Base-by-base conservation (phyloP, 1,140 invertebrate genomes). In the Papilio xuthus region DNA sequence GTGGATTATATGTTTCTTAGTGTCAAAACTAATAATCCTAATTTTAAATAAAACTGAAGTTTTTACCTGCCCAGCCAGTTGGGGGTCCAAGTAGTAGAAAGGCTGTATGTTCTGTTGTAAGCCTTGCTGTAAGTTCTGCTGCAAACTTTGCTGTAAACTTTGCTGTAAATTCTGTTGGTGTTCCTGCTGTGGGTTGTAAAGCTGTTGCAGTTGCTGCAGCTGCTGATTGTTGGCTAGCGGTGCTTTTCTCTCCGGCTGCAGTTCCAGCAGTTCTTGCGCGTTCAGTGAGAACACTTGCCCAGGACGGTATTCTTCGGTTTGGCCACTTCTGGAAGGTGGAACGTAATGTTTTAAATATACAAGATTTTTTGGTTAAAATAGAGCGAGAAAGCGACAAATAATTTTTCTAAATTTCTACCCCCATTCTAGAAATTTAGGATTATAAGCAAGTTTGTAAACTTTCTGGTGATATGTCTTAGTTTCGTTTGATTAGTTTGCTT, bases 251-350 rank as follows among this genome's bases (percentile, higher is more conserved):
- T 93, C 92, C 1, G 88, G 92, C 79, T 93, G 92, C 15, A 93
- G 78, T 12, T 93, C 92, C 15, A 93, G 67, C 9, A 93, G 83
- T 42, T 93, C 92, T 72, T 91, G 89, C 0, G 88, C 78, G 75
- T 92, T 93, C 0, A 93, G 81, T 6, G 91, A 93, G 78, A 87
- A 89, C 63, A 93, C 92, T 78, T 93, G 92, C 0, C 92, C 91
- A 10, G 91, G 91, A 18, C 91, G 86, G 74, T 92, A 92, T 63
- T 91, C 85, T 78, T 92, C 85, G 9, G 77, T 26, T 32, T 86
- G 83, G 23, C 74, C 79, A 67, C 85, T 86, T 75, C 69, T 86
- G 83, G n/a, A 82, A 81, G 41, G 63, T 42, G 15, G 47, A 70
- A 78, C 50, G 10, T 42, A 53, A 6, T n/a, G 50, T 53, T 53